phyloP scores from a whole-genome alignment of 2,113 vertebrate genomes.

The Psittacara wagleri region DNA sequence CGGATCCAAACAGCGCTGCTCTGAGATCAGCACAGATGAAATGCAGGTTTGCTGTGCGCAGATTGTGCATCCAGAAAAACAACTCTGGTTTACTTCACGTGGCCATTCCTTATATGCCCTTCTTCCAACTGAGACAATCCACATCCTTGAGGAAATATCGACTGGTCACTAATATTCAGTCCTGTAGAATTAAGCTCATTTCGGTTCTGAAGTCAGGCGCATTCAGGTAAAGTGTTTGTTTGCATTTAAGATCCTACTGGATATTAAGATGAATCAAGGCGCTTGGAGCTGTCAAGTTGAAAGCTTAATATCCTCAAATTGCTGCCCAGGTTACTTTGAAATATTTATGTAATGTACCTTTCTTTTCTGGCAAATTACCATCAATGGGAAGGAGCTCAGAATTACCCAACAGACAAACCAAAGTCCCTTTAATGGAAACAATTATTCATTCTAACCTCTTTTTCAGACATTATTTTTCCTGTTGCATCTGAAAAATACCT shows the following conservation, averaged over 20 bases:
- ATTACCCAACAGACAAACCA: not conserved
- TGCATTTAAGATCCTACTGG: constrained; percentile 42
- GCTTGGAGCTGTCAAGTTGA: constrained; percentile 45
- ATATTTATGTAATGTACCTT: constrained; percentile 62
- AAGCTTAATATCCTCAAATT: constrained; percentile 61
- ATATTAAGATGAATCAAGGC: constrained; percentile 57
- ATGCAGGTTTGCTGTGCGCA: not conserved
- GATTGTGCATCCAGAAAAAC: not conserved
- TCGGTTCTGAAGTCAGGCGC: not conserved
- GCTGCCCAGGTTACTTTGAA: constrained; percentile 55
- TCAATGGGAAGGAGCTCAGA: constrained; percentile 42
- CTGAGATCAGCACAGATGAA: not conserved
- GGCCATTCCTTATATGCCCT: not conserved
- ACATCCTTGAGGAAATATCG: not conserved
- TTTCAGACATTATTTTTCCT: not conserved
- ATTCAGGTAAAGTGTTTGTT: constrained; percentile 37
- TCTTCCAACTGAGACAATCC: not conserved
- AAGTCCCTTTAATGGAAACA: constrained; percentile 45
- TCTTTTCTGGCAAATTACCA: constrained; percentile 60
- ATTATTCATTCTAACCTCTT: constrained; percentile 23
- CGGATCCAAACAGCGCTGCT: not conserved
- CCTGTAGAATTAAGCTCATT: not conserved
- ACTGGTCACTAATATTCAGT: not conserved
- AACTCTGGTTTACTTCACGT: not conserved
- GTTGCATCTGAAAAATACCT: constrained; percentile 16